Evolutionary conservation across 92 coral and sea anemone species (phyloP).

Genomic region (Pocillopora meandrina): DNA sequence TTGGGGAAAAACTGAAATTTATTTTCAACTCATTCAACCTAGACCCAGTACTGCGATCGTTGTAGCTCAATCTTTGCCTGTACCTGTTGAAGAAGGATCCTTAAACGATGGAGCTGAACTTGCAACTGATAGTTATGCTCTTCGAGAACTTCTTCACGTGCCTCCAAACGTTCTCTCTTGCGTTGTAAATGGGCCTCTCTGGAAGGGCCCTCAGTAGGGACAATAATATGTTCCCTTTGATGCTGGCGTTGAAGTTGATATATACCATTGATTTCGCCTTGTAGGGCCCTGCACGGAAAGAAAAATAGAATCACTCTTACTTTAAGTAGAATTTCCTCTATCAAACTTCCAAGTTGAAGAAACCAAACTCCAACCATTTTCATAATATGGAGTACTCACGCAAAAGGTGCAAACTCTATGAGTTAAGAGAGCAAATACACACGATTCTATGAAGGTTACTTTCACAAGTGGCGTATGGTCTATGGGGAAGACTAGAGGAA

Average conservation of each 20-base stretch:
- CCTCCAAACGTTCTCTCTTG: slow-evolving; percentile 85
- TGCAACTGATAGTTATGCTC: slow-evolving; percentile 93
- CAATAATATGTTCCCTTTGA: slow-evolving; percentile 32
- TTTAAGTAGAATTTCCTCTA: neutral
- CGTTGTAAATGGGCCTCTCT: slow-evolving; percentile 71
- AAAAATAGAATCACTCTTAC: slow-evolving; percentile 1
- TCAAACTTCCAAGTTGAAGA: no score
- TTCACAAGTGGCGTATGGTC: no score
- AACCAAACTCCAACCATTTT: no score
- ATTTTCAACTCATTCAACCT: neutral
- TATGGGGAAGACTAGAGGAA: no score
- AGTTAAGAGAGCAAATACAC: no score
- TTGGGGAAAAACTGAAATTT: no score
- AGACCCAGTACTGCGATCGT: slow-evolving; percentile 60
- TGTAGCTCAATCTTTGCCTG: slow-evolving; percentile 55
- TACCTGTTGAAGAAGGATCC: slow-evolving; percentile 91
- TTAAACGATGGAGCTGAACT: slow-evolving; percentile 83
- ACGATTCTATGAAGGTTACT: no score
- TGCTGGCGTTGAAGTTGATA: slow-evolving; percentile 65
- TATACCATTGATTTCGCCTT: slow-evolving; percentile 74
- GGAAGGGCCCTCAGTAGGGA: slow-evolving; percentile 49
- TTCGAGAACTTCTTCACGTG: slow-evolving; percentile 95
- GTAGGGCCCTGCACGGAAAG: slow-evolving; percentile 67
- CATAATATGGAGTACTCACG: no score
- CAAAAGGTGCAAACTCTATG: no score